Percentiles rank a stretch among this genome's conserved stretches.
These are phyloP conservation scores for Sardina pilchardus DNA, from an alignment of 2,113 vertebrate genomes.

Conservation along the genomic window DNA sequence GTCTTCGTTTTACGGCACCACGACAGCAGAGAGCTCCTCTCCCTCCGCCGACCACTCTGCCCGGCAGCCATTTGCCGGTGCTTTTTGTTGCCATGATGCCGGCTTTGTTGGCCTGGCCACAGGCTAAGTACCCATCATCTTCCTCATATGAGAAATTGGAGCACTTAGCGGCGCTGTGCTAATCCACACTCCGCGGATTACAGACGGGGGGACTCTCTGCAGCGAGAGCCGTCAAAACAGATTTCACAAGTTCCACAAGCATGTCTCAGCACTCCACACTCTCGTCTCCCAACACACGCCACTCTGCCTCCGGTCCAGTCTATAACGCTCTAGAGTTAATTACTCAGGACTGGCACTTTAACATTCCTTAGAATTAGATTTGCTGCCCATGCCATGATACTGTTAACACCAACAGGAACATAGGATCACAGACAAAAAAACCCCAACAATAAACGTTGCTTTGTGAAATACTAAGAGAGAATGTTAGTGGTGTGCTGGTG, in stretches of 20 bases:
- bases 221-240: slow-evolving; percentile 62
- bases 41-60: not conserved
- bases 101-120: not conserved
- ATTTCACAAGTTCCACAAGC: slow-evolving; percentile 47
- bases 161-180: slow-evolving; percentile 66
- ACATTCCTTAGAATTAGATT: not conserved
- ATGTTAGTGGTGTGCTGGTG: not conserved
- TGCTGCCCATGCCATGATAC: not conserved
- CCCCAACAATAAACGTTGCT: not conserved
- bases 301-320: not conserved
- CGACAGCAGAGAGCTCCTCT: too few relatives aligned
- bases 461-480: not conserved
- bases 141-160: slow-evolving; percentile 59
- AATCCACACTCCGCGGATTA: slow-evolving; percentile 74
- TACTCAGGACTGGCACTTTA: not conserved
- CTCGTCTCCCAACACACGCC: not conserved
- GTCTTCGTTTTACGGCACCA: too few relatives aligned
- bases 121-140: slow-evolving; percentile 56
- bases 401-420: not conserved
- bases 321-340: not conserved
- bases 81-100: slow-evolving; percentile 16
- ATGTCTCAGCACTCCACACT: not conserved
- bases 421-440: not conserved
- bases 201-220: slow-evolving; percentile 52
- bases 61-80: slow-evolving; percentile 27